These are phyloP conservation scores for Lepisosteus osseus DNA, from an alignment of 2,113 vertebrate species.

Conservation along the genomic window DNA sequence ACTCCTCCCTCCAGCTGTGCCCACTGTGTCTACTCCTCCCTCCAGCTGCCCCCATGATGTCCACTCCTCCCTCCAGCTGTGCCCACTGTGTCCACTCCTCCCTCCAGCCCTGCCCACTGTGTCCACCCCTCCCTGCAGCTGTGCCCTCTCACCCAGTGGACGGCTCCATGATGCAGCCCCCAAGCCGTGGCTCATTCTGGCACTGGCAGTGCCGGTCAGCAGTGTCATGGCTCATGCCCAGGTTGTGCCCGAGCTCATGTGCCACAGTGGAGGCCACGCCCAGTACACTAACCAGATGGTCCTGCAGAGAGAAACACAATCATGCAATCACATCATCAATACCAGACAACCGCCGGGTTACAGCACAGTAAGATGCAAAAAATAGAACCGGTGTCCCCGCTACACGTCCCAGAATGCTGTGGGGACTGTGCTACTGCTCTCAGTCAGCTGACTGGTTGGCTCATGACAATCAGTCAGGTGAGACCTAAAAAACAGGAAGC, in stretches of 20 bases:
- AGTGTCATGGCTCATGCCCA: conserved; percentile 81
- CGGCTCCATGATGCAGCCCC: conserved; percentile 88
- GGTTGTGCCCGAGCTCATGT: conserved; percentile 89
- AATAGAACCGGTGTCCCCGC: no score
- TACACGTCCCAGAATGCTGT: no score
- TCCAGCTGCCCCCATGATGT: no score
- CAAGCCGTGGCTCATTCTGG: conserved; percentile 65
- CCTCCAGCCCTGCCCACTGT: background rate
- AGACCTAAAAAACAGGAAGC: no score
- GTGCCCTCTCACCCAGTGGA: conserved; percentile 76
- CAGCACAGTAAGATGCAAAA: no score
- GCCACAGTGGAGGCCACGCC: conserved; percentile 85
- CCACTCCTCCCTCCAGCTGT: no score
- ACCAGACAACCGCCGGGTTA: no score
- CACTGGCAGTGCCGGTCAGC: conserved; percentile 68
- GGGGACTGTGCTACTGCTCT: no score
- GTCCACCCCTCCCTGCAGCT: background rate
- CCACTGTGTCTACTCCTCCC: no score
- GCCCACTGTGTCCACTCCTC: background rate
- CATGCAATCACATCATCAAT: background rate
- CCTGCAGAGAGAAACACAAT: conserved; percentile 52
- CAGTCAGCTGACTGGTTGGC: background rate
- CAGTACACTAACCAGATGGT: conserved; percentile 81
- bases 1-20: no score
- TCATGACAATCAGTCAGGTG: background rate